These are phyloP conservation scores for Theristicus caerulescens DNA, from an alignment of 2,113 vertebrate genomes.

Conservation along the genomic window DNA sequence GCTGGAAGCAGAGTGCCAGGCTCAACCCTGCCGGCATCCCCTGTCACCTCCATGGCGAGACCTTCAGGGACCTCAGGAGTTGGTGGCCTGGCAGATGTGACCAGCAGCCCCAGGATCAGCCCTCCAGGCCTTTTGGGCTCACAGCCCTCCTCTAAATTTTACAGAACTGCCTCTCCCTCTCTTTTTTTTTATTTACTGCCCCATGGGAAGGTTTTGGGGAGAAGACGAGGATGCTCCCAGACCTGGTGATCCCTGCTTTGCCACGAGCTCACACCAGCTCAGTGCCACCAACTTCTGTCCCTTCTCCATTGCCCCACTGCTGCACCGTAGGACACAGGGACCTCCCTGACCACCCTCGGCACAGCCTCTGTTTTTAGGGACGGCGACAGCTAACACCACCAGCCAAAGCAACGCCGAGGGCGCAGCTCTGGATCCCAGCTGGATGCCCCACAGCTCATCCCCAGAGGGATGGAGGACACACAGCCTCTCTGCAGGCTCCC, in stretches of 20 bases:
- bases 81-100: background rate
- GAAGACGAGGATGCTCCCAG: fast-evolving
- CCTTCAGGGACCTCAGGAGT: background rate
- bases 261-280: background rate
- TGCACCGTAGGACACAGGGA: background rate
- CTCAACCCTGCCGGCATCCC: background rate
- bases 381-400: fast-evolving
- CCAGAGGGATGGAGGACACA: fast-evolving
- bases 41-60: fast-evolving
- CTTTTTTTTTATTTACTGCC: background rate
- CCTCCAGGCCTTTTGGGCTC: background rate
- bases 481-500: background rate
- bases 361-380: background rate
- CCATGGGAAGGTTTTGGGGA: fast-evolving
- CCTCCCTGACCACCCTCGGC: fast-evolving
- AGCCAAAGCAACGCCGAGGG: background rate
- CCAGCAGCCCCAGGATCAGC: background rate
- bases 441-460: background rate
- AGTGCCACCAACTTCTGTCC: background rate
- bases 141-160: background rate
- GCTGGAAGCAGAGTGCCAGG: background rate
- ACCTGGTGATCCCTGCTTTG: background rate
- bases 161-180: background rate
- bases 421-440: background rate
- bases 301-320: too few species aligned